Evolutionary conservation across 1,140 invertebrate species (phyloP).

Genomic region (Colletes latitarsis): DNA sequence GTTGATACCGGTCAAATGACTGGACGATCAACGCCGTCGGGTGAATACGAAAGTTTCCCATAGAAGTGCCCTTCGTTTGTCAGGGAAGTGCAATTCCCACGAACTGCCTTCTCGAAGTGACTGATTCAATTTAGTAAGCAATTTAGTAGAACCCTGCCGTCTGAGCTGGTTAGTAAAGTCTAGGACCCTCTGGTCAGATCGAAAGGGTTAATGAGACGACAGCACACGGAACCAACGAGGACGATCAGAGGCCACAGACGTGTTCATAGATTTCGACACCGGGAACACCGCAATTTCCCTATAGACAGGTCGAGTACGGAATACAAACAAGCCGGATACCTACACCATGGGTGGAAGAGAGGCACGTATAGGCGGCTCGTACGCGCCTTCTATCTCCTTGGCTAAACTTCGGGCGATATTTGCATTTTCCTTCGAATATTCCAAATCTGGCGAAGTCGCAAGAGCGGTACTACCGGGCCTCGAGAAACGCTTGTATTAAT

Average conservation of each 20-base stretch:
- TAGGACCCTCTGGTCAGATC: conserved; percentile 9
- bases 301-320: conserved; percentile 55
- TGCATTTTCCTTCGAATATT: conserved; percentile 69
- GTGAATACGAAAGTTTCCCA: not conserved
- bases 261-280: conserved; percentile 52
- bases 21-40: too few species aligned
- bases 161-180: conserved; percentile 12
- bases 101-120: not conserved
- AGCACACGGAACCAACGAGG: conserved; percentile 1
- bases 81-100: not conserved
- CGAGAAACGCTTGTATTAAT: conserved; percentile 47
- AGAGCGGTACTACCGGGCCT: not conserved
- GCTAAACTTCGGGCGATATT: conserved; percentile 65
- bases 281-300: conserved; percentile 58
- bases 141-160: conserved; percentile 1
- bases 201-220: conserved; percentile 33
- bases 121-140: conserved; percentile 18
- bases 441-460: conserved; percentile 42
- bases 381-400: conserved; percentile 59
- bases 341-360: not conserved
- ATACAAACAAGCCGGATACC: conserved; percentile 60
- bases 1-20: too few species aligned
- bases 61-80: not conserved
- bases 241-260: conserved; percentile 16
- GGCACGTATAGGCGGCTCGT: conserved; percentile 11